A percentile compares a stretch with the other conserved stretches of the same genome.
These are phyloP conservation scores for Syndactyla subalaris DNA, from an alignment of 2,797 vertebrate species.

Conservation along the genomic window DNA sequence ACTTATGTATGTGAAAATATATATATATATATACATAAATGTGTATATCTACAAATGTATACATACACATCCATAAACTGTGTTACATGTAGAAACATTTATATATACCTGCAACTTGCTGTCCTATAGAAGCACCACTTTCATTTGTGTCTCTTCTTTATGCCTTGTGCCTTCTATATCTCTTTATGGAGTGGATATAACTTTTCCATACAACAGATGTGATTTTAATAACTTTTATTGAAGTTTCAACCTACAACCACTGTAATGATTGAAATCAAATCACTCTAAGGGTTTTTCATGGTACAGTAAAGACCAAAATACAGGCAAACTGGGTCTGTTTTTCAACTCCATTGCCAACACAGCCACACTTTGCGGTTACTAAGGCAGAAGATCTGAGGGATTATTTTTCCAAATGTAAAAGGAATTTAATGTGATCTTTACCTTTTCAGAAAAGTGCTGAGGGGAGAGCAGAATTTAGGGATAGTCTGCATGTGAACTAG, in stretches of 20 bases:
- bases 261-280: not conserved
- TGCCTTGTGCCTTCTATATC: not conserved
- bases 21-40: not conserved
- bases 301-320: not conserved
- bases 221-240: not conserved
- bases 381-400: not conserved
- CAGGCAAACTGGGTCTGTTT: not conserved
- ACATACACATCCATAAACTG: not conserved
- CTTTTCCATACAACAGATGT: not conserved
- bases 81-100: not conserved
- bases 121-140: not conserved
- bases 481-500: not conserved
- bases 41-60: not conserved
- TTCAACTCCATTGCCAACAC: not conserved
- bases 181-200: not conserved
- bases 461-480: not conserved
- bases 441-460: not conserved
- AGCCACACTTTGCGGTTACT: not conserved
- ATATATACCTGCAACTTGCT: not conserved
- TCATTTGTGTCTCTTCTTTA: not conserved
- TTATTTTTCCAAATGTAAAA: not conserved
- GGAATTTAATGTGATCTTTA: not conserved
- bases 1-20: not conserved
- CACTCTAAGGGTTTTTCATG: not conserved
- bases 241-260: not conserved